Base-by-base conservation (phyloP, 53 echinoderm and acorn worm species). In the Patiria pectinifera region DNA sequence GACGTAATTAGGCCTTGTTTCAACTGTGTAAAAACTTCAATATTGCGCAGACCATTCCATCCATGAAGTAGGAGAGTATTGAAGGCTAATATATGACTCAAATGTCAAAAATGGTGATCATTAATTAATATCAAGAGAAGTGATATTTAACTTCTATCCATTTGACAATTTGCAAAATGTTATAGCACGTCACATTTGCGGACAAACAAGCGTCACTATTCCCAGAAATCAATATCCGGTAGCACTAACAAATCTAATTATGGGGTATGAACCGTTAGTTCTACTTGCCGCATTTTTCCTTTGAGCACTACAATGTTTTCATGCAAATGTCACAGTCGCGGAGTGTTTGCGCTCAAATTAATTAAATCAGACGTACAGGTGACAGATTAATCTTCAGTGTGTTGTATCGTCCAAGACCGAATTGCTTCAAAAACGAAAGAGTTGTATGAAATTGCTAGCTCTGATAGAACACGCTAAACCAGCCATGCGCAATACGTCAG, bases 81-180 rank as follows among this genome's bases (percentile, higher is more conserved):
- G 3, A 76, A 76, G 26, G 4, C 4, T 24, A 21, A 76, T 11
- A 16, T 45, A 15, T 14, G 80, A 7, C 80, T 79, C 24, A 79
- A 79, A 79, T 79, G 80, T 79, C 80, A 79, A 79, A 44, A 79
- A 11, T 79, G 80, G 4, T 24, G 22, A 24, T 24, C 22, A 74
- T 74, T 74, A 74, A 79, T 79, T 79, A 45, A 79, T 46, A 9
- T 79, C 80, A 47, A 79, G 45, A 46, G 80, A 47, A 46, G 45
- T 79, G 80, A 46, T 79, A 79, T 79, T 79, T 79, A 44, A 11
- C 9, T 46, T 46, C 6, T 44, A 47, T 79, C 43, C 43, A 25
- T 79, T 79, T 3, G 24, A 74, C 13, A 23, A 21, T 79, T 25
- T 15, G 22, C 14, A 14, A 35, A 45, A 2, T 16, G 18, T 79